phyloP scores from a whole-genome alignment of 2,797 vertebrate genomes.

The Galago senegalensis region DNA sequence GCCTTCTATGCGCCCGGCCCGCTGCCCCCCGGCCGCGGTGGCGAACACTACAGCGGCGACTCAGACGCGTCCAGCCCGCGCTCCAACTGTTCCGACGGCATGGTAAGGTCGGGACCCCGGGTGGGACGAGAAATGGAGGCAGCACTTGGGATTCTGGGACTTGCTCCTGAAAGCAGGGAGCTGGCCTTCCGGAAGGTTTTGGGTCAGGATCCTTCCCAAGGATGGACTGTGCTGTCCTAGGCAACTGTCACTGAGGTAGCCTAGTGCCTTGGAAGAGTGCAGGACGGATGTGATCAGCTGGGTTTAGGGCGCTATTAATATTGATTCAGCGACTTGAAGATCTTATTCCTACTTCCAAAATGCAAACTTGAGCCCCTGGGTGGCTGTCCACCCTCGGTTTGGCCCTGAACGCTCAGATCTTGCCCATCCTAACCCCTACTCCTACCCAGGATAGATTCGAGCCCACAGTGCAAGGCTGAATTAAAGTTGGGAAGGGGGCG shows the following conservation, averaged over 20 bases:
- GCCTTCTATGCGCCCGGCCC: slow-evolving; percentile 91
- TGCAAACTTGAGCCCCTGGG: background rate
- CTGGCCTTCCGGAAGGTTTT: background rate
- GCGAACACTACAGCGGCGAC: slow-evolving; percentile 97
- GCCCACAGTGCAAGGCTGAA: background rate
- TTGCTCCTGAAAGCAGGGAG: background rate
- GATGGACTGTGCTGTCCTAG: background rate
- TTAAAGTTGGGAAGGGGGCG: background rate
- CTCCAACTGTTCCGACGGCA: slow-evolving; percentile 98
- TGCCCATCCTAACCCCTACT: background rate
- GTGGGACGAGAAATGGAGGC: background rate
- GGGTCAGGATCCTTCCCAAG: background rate
- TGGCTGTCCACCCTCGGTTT: background rate
- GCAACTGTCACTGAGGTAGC: background rate
- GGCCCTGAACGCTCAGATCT: background rate
- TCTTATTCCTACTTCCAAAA: background rate
- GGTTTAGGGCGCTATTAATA: background rate
- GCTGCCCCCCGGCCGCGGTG: slow-evolving; percentile 81
- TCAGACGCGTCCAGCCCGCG: slow-evolving; percentile 98
- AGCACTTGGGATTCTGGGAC: background rate
- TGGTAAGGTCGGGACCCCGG: slow-evolving; percentile 91
- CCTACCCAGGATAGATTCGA: background rate
- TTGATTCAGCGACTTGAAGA: background rate
- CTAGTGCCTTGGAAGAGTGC: background rate
- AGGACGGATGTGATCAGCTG: background rate